These are phyloP conservation scores for Dipus sagitta DNA, from an alignment of 2,797 vertebrate genomes.

Conservation along the genomic window DNA sequence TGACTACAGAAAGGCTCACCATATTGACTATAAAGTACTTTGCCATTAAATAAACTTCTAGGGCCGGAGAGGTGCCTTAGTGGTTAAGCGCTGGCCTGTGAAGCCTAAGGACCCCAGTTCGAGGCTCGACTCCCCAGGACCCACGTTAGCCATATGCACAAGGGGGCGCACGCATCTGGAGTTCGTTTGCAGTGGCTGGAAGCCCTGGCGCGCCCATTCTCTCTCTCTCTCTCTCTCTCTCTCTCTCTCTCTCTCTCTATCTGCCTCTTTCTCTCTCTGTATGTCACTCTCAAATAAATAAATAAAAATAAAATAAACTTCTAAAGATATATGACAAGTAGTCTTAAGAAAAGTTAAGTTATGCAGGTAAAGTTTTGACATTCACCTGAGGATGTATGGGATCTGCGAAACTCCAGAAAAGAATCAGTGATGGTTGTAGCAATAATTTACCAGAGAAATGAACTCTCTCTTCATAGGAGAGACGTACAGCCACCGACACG, in stretches of 20 bases:
- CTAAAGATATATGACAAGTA: not conserved
- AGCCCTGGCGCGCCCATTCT: too few relatives aligned
- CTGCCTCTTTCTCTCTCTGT: too few relatives aligned
- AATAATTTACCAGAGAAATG: conserved; percentile 84
- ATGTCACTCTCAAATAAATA: too few relatives aligned
- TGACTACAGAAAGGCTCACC: not conserved
- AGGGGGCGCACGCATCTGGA: too few relatives aligned
- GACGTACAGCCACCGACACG: conserved; percentile 88
- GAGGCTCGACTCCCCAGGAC: too few relatives aligned
- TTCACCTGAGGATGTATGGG: conserved; percentile 93
- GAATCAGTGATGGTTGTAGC: conserved; percentile 89
- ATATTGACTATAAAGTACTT: not conserved
- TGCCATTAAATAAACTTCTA: not conserved
- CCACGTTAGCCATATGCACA: too few relatives aligned
- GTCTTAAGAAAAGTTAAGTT: not conserved
- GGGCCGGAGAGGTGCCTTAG: too few relatives aligned
- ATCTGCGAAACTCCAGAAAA: conserved; percentile 93
- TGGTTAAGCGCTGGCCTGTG: too few relatives aligned
- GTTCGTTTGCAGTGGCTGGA: too few relatives aligned
- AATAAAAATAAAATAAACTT: not conserved
- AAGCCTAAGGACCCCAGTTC: too few relatives aligned
- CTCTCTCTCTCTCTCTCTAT: too few relatives aligned
- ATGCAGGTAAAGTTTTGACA: not conserved
- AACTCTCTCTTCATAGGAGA: conserved; percentile 86
- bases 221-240: too few relatives aligned